These are phyloP conservation scores for Dipodomys merriami DNA, from an alignment of 2,113 vertebrate species.

Conservation along the genomic window DNA sequence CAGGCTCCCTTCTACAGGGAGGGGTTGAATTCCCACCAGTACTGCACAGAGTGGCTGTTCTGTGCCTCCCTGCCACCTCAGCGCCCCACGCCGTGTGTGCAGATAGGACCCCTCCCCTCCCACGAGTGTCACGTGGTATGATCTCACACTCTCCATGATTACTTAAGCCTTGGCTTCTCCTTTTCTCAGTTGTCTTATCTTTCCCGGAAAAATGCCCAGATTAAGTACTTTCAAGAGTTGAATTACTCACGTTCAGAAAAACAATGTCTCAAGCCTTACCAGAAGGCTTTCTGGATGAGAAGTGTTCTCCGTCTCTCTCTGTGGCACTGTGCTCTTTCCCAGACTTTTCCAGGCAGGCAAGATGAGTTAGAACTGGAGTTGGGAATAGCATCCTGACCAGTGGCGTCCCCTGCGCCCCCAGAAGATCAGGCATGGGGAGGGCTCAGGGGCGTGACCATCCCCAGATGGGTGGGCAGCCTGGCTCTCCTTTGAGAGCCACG, in stretches of 20 bases:
- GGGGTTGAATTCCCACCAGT: accelerated
- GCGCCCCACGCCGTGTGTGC: too few relatives aligned
- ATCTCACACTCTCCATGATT: neutral
- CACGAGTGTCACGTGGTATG: accelerated
- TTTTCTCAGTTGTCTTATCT: neutral
- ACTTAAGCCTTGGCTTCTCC: neutral
- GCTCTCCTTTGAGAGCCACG: too few relatives aligned
- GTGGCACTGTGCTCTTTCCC: neutral
- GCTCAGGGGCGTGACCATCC: neutral
- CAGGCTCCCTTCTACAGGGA: neutral
- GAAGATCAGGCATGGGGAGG: neutral
- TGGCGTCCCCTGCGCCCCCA: neutral
- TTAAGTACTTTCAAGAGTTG: neutral
- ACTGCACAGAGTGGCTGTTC: too few relatives aligned
- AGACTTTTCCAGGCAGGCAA: neutral
- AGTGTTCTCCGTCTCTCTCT: neutral
- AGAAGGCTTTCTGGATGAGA: neutral
- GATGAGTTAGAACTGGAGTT: too few relatives aligned
- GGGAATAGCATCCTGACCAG: neutral
- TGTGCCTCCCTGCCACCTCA: too few relatives aligned
- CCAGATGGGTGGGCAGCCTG: neutral
- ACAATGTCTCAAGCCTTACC: too few relatives aligned
- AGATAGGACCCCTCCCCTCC: too few relatives aligned
- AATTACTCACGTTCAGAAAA: neutral
- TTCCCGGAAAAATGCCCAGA: neutral